Conservation (phyloP, 2,113 vertebrate genomes). For the Actinemys pallida region DNA sequence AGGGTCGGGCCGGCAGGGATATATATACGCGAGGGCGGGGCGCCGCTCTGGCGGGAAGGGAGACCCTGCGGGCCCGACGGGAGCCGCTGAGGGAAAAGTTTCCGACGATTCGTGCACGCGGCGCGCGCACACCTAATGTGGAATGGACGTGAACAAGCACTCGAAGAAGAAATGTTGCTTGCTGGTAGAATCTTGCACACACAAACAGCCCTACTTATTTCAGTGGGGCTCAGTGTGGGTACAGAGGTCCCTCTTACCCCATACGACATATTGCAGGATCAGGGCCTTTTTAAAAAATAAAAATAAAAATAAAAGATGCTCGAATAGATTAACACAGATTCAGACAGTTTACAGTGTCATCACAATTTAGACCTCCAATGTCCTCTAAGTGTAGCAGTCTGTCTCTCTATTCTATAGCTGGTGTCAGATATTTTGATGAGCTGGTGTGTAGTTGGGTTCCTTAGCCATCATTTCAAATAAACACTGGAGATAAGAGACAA, state of each 20-base stretch:
- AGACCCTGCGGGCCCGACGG: too few species aligned
- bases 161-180: background rate
- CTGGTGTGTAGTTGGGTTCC: background rate
- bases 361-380: background rate
- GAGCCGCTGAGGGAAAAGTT: too few species aligned
- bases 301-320: background rate
- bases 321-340: background rate
- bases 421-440: background rate
- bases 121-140: too few species aligned
- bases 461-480: background rate
- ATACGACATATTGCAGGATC: background rate
- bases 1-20: too few species aligned
- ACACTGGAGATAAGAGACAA: background rate
- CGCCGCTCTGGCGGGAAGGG: too few species aligned
- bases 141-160: too few species aligned
- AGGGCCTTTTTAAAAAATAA: background rate
- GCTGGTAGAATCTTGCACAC: accelerated
- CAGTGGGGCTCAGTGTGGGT: background rate
- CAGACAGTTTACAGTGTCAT: background rate
- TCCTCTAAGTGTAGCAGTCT: background rate
- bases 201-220: background rate
- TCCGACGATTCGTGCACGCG: too few species aligned
- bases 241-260: background rate
- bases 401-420: background rate
- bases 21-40: too few species aligned